Evolutionary conservation across 2,113 vertebrate species (phyloP), one percentile per base, ranked within the genome.

Genomic region (Mellivora capensis): DNA sequence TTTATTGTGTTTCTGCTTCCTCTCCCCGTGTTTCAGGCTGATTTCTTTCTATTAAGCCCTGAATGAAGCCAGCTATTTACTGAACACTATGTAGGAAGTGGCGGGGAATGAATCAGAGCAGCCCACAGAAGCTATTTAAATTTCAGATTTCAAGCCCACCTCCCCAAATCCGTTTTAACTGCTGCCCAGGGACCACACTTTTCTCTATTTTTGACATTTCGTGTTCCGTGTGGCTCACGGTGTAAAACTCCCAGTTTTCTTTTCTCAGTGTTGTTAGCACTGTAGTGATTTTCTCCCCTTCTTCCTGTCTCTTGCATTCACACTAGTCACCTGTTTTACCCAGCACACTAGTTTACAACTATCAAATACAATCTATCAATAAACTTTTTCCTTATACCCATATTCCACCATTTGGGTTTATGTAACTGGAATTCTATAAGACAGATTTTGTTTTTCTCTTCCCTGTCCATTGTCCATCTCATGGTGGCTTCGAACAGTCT

Each of bases 1-100:
- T 91, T 37, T 37, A 42, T 21, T 71, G 74, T 67, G 71, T 34
- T 80, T 91, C 94, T 87, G 15, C 7, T 44, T 27, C 39, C 49
- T 90, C 82, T 94, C 74, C 61, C 52, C 91, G 12, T 79, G 47
- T 93, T 88, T 71, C 54, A 67, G 27, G 31, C 61, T 91, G 39
- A 7, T 94, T 85, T 97, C 27, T 90, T 81, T 93, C 71, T 96
- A 57, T 98, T 83, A 88, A 95, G 82, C 86, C 79, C 23, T 88
- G 81, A 95, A 81, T 39, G 18, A 85, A 96, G 27, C 23, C 61
- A 64, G 77, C 85, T 94, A 23, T 90, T 97, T 94, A 93, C 44
- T 92, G 71, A 97, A 44, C 61, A 80, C 2, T 2, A 23, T 76
- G 93, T 95, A 42, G 97, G 80, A 87, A 71, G 84, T 49, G 17